Evolutionary conservation across 2,888 invertebrate species (phyloP), one percentile per base, ranked within the genome.

Genomic region (Argynnis bischoffii): DNA sequence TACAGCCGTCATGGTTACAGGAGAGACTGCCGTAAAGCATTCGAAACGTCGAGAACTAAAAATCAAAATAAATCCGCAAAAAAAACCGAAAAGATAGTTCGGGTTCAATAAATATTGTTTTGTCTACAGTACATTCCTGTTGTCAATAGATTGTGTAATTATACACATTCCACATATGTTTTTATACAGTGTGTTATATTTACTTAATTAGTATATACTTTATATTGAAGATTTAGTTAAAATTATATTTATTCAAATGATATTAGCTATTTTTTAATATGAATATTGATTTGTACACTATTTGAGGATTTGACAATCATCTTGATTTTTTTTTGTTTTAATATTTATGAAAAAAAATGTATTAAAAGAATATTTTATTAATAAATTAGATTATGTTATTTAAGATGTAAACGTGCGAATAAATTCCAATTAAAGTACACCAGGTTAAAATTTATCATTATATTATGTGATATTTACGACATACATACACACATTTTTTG

Each of bases 141-240:
- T 48, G 16, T 60, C n/a, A 18, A 59, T 2, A 41, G 8, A 35
- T 61, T 55, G 55, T 66, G 66, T 66, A 66, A 50, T 48, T 64
- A 11, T 66, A 66, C 66, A 70, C 67, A 70, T 70, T 70, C 69
- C 69, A 60, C 4, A 1, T 26, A 15, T 57, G 18, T 4, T 59
- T 47, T 59, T 53, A 53, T 53, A 53, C 26, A 53, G 51, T 14
- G 8, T n/a, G 46, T 59, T 48, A 26, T 48, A 4, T 48, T 48
- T n/a, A 41, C 11, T 47, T 59, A 47, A 6, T 59, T 56, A 46
- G 14, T 56, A 21, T 13, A 41, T 21, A n/a, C 18, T 55, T 55
- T 56, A 56, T 56, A 21, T 48, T 59, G 26, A 5, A 11, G 14
- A 13, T 21, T 53, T 13, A 5, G 21, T 59, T 59, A 47, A 26